These are phyloP conservation scores for Wiebesia pumilae DNA, from an alignment of 1,140 invertebrate species.

Conservation along the genomic window DNA sequence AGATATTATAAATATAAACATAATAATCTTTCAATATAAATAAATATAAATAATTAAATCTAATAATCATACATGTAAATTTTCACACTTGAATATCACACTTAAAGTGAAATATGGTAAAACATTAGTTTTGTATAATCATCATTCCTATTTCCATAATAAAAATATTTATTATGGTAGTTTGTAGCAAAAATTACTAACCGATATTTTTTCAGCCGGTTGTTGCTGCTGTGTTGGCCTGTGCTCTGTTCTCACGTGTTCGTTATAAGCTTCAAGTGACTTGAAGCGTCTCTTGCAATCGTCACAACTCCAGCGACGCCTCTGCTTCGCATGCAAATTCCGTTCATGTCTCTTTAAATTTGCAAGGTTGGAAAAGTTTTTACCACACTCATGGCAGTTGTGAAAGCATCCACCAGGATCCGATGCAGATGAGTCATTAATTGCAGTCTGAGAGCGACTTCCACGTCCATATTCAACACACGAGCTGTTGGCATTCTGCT, in stretches of 20 bases:
- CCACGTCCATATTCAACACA: conserved; percentile 57
- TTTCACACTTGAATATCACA: background rate
- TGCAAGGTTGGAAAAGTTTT: conserved; percentile 74
- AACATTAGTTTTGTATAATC: background rate
- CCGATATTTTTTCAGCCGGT: background rate
- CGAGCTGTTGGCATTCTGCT: conserved; percentile 62
- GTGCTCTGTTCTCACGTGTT: conserved; percentile 57
- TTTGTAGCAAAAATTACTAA: background rate
- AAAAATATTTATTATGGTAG: background rate
- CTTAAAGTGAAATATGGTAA: too few species aligned
- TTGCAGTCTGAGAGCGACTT: conserved; percentile 15
- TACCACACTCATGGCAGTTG: conserved; percentile 78
- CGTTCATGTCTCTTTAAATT: conserved; percentile 75
- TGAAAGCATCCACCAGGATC: conserved; percentile 59
- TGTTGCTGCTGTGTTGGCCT: background rate
- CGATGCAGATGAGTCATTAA: conserved; percentile 55
- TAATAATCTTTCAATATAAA: too few species aligned
- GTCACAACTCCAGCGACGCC: conserved; percentile 73
- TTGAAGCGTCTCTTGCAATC: conserved; percentile 67
- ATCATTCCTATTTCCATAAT: background rate
- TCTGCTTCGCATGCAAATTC: conserved; percentile 72
- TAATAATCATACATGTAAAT: too few species aligned
- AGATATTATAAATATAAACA: too few species aligned
- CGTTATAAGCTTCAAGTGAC: conserved; percentile 57
- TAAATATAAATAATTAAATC: too few species aligned